These are phyloP conservation scores for Rhabdomys pumilio DNA, from an alignment of 2,797 vertebrate species.

Conservation along the genomic window DNA sequence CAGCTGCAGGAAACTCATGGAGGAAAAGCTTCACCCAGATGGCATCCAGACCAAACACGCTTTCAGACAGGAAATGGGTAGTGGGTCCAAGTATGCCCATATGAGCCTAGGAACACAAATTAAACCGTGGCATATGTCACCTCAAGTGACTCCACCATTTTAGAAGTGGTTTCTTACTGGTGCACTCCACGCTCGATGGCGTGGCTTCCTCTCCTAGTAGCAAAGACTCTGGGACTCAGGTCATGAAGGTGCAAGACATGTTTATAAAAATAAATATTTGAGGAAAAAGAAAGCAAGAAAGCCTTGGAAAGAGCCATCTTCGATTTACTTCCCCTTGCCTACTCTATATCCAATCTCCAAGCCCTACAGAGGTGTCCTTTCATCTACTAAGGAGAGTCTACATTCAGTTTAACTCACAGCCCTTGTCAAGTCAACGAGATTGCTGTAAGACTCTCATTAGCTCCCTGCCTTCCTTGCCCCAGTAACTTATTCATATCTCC, in stretches of 20 bases:
- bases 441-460: not conserved
- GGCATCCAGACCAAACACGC: conserved; percentile 14
- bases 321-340: too few relatives aligned
- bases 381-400: not conserved
- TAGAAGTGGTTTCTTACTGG: not conserved
- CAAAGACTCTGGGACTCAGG: not conserved
- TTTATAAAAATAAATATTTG: not conserved
- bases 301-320: not conserved
- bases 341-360: not conserved
- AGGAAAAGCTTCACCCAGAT: not conserved
- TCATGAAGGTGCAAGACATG: not conserved
- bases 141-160: conserved; percentile 44
- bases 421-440: not conserved
- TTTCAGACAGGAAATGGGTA: not conserved
- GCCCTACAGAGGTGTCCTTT: not conserved
- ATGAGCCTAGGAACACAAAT: conserved; percentile 20
- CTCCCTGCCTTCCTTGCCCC: not conserved
- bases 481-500: fast-evolving
- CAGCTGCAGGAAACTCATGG: not conserved
- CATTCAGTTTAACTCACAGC: not conserved
- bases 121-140: conserved; percentile 39
- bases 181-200: not conserved
- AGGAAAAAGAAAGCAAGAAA: conserved; percentile 22
- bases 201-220: not conserved
- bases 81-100: conserved; percentile 22